These are phyloP conservation scores for Cephus cinctus DNA, from an alignment of 1,140 invertebrate genomes.

Conservation along the genomic window DNA sequence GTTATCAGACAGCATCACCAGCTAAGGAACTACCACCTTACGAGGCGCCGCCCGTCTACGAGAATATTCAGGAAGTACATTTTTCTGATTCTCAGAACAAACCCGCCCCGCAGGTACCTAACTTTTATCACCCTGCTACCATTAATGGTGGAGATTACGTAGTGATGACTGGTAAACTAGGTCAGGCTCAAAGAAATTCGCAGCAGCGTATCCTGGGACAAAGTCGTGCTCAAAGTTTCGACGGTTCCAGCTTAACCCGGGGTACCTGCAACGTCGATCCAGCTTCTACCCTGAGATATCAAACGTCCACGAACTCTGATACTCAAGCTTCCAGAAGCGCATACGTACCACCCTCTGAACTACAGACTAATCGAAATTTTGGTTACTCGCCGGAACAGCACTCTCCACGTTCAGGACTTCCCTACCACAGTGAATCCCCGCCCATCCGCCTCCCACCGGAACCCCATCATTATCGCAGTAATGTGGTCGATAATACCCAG, in stretches of 20 bases:
- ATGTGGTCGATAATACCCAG: constrained; percentile 24
- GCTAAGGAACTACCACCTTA: constrained; percentile 57
- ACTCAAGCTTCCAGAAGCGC: constrained; percentile 44
- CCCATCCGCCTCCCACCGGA: constrained; percentile 34
- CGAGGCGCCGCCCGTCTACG: constrained; percentile 67
- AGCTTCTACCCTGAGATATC: too few species aligned
- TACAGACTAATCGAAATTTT: constrained; percentile 37
- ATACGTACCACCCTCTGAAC: constrained; percentile 52
- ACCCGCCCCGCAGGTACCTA: constrained; percentile 54
- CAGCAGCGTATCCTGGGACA: neutral
- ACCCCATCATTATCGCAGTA: constrained; percentile 40
- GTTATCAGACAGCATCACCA: constrained; percentile 50
- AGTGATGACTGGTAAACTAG: constrained; percentile 50
- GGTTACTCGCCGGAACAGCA: constrained; percentile 36
- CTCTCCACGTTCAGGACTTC: constrained; percentile 34
- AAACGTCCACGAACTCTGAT: too few species aligned
- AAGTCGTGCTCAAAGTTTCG: constrained; percentile 40
- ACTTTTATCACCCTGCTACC: constrained; percentile 48
- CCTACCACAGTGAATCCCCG: constrained; percentile 40
- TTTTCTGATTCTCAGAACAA: constrained; percentile 50
- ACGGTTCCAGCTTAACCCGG: constrained; percentile 24
- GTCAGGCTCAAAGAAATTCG: constrained; percentile 16
- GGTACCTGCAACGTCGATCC: constrained; percentile 17
- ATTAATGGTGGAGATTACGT: constrained; percentile 54
- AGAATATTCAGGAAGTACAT: constrained; percentile 67